Evolutionary conservation across 2,888 invertebrate species (phyloP).

Genomic region (Orthosia gracilis): DNA sequence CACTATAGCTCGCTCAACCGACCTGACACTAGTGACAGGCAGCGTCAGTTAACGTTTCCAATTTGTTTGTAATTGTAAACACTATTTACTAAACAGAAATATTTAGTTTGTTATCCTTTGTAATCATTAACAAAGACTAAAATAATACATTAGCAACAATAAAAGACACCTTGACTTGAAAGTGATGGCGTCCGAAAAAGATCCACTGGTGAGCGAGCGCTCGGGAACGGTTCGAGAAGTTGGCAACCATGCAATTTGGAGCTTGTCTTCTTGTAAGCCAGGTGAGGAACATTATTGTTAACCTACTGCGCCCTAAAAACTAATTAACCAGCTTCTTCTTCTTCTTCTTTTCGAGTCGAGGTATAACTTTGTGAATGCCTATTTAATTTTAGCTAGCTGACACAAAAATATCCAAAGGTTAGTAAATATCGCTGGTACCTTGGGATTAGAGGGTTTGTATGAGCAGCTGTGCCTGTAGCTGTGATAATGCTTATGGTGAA

Average conservation of each 20-base stretch:
- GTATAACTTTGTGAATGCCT: too few relatives aligned
- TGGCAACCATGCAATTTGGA: constrained; percentile 98
- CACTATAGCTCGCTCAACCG: too few relatives aligned
- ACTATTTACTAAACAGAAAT: too few relatives aligned
- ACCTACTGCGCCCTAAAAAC: not conserved
- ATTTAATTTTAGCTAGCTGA: not conserved
- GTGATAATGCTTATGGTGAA: too few relatives aligned
- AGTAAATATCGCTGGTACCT: not conserved
- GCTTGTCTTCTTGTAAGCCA: constrained; percentile 99
- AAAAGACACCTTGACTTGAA: not conserved
- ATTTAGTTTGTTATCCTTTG: not conserved
- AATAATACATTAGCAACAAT: not conserved
- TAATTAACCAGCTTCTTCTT: not conserved
- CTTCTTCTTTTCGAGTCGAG: too few relatives aligned
- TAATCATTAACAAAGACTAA: not conserved
- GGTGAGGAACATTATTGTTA: constrained; percentile 88
- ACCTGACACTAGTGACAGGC: not conserved
- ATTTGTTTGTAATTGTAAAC: constrained; percentile 12
- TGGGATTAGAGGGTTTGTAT: not conserved
- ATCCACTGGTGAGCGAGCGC: constrained; percentile 87
- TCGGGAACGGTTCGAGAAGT: constrained; percentile 94
- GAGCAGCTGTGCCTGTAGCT: not conserved
- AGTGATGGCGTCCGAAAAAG: constrained; percentile 85
- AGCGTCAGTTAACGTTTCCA: too few relatives aligned
- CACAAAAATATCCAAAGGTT: not conserved